Conservation (phyloP, 37 sponge, comb jelly and placozoan genomes). For the Geodia barretti region DNA sequence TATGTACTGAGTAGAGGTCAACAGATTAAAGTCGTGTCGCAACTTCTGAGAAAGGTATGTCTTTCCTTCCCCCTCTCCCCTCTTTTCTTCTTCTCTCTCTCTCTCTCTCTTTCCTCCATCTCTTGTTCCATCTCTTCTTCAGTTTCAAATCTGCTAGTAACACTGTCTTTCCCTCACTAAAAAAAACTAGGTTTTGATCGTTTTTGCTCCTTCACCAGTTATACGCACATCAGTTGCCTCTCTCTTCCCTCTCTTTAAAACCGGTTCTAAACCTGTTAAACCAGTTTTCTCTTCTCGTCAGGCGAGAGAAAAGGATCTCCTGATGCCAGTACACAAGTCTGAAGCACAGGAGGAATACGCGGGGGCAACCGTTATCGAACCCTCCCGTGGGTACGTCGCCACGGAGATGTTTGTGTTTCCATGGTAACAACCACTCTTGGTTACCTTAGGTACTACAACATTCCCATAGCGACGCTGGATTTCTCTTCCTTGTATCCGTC, state of each 20-base stretch:
- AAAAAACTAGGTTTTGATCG: not conserved
- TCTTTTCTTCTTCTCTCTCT: not conserved
- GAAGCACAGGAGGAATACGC: constrained; percentile 83
- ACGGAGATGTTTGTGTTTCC: no score
- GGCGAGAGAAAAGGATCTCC: constrained; percentile 82
- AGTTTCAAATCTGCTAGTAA: not conserved
- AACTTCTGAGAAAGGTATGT: constrained; percentile 80
- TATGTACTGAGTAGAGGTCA: constrained; percentile 97
- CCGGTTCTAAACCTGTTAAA: not conserved
- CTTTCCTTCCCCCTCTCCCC: not conserved
- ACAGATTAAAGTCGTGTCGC: constrained; percentile 97
- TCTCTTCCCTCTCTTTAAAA: no score
- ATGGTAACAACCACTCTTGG: no score
- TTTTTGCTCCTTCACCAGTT: not conserved
- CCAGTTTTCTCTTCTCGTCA: constrained; percentile 9
- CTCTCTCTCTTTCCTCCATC: not conserved
- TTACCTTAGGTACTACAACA: constrained; percentile 89
- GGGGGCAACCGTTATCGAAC: constrained; percentile 98
- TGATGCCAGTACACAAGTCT: constrained; percentile 88
- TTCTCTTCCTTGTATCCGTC: constrained; percentile 98
- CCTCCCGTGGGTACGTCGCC: constrained; percentile 69
- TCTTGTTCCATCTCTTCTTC: no score
- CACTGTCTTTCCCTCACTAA: not conserved
- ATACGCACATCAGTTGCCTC: no score
- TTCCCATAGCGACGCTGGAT: constrained; percentile 95